These are phyloP conservation scores for Platyrinchus mystaceus DNA, from an alignment of 2,797 vertebrate genomes.

Conservation along the genomic window DNA sequence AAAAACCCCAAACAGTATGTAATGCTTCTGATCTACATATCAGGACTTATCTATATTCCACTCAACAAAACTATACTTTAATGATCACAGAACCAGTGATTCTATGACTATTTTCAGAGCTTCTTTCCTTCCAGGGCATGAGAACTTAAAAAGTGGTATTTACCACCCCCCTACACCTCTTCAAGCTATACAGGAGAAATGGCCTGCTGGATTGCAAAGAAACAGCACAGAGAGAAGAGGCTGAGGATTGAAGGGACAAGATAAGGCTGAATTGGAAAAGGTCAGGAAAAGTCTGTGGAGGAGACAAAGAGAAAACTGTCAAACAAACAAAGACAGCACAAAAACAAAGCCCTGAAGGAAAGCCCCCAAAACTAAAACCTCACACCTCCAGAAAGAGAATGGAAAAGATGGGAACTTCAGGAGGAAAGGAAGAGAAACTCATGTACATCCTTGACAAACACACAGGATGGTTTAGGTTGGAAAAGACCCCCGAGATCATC, in stretches of 20 bases:
- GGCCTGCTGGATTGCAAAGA: not conserved
- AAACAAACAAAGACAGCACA: not conserved
- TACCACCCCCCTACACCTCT: not conserved
- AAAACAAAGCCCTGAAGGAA: not conserved
- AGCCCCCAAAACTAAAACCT: not conserved
- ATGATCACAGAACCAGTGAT: not conserved
- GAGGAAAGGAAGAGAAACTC: not conserved
- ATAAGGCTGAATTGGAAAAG: not conserved
- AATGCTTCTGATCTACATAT: not conserved
- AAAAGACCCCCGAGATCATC: not conserved
- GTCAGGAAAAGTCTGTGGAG: not conserved
- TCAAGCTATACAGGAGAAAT: not conserved
- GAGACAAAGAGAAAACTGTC: not conserved
- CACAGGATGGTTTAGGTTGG: no score
- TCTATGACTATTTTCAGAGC: not conserved
- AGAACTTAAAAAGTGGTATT: not conserved
- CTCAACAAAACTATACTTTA: not conserved
- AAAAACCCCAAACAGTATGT: not conserved
- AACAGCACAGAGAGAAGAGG: not conserved
- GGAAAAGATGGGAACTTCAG: not conserved
- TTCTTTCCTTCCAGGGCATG: not conserved
- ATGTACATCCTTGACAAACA: fast-evolving
- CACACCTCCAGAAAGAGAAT: not conserved
- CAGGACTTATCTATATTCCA: not conserved
- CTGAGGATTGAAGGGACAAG: not conserved